Evolutionary conservation across 2,888 invertebrate genomes (phyloP).

Genomic region (Caenorhabditis imperialis): DNA sequence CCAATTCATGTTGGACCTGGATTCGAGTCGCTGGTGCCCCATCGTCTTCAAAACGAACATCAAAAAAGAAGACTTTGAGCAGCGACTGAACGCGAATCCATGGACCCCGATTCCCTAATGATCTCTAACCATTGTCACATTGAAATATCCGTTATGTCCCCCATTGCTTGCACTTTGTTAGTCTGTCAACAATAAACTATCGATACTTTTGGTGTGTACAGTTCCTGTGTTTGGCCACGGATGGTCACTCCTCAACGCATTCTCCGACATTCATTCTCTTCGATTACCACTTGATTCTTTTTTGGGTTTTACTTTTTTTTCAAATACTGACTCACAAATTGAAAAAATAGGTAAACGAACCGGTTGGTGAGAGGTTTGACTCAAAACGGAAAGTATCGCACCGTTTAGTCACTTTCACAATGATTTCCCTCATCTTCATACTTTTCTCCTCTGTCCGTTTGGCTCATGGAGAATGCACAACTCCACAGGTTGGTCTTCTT

Average conservation of each 20-base stretch:
- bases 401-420: no score
- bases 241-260: slow-evolving; percentile 43
- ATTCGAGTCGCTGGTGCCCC: slow-evolving; percentile 49
- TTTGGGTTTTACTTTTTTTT: slow-evolving; percentile 19
- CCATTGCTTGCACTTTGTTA: background rate
- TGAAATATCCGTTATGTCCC: background rate
- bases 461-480: slow-evolving; percentile 26
- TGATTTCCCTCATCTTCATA: background rate
- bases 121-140: background rate
- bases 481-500: slow-evolving; percentile 22
- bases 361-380: no score
- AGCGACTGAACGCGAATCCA: slow-evolving; percentile 20
- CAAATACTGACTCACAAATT: no score
- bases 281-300: slow-evolving; percentile 39
- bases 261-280: slow-evolving; percentile 5
- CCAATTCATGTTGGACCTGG: slow-evolving; percentile 47
- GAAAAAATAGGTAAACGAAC: no score
- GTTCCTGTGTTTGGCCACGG: slow-evolving; percentile 39
- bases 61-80: slow-evolving; percentile 33
- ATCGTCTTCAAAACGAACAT: slow-evolving; percentile 37
- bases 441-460: background rate
- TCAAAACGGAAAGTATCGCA: no score
- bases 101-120: slow-evolving; percentile 38
- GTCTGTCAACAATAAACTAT: slow-evolving; percentile 30
- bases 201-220: slow-evolving; percentile 24